A percentile compares a stretch with the other conserved stretches of the same genome.
phyloP scores from a whole-genome alignment of 2,113 vertebrate genomes.

The Numida meleagris region DNA sequence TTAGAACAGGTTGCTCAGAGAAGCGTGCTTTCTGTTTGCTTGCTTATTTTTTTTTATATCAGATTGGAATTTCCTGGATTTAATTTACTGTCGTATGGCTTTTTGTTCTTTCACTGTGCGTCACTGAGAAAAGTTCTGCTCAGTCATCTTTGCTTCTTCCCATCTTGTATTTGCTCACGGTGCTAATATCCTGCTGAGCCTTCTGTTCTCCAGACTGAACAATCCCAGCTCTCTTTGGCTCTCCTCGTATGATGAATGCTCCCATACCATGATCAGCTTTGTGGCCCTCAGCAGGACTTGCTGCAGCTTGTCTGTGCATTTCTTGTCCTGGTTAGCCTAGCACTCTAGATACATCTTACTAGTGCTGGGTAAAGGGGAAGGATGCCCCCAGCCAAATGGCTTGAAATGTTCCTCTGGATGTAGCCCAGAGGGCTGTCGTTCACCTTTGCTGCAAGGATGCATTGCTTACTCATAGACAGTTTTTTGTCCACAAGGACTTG shows the following conservation, averaged over 20 bases:
- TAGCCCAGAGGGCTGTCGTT: background rate
- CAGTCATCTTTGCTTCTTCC: background rate
- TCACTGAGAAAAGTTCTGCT: background rate
- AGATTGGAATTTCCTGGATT: background rate
- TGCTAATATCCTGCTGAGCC: background rate
- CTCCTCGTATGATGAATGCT: background rate
- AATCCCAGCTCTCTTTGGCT: background rate
- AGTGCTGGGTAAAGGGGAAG: background rate
- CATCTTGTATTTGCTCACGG: background rate
- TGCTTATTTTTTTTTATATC: background rate
- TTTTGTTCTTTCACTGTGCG: background rate
- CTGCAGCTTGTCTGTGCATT: background rate
- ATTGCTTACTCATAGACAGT: background rate
- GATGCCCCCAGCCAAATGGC: background rate
- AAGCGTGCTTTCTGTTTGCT: background rate
- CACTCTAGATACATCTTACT: background rate
- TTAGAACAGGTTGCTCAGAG: background rate
- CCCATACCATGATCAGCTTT: background rate
- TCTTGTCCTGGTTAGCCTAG: background rate
- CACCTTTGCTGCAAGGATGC: background rate
- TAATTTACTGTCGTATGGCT: background rate
- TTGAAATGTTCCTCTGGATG: background rate
- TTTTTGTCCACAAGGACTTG: background rate
- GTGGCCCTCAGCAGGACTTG: background rate
- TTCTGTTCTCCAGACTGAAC: background rate